These are phyloP conservation scores for Rhinoraja longicauda DNA, from an alignment of 2,797 vertebrate genomes.

Conservation along the genomic window DNA sequence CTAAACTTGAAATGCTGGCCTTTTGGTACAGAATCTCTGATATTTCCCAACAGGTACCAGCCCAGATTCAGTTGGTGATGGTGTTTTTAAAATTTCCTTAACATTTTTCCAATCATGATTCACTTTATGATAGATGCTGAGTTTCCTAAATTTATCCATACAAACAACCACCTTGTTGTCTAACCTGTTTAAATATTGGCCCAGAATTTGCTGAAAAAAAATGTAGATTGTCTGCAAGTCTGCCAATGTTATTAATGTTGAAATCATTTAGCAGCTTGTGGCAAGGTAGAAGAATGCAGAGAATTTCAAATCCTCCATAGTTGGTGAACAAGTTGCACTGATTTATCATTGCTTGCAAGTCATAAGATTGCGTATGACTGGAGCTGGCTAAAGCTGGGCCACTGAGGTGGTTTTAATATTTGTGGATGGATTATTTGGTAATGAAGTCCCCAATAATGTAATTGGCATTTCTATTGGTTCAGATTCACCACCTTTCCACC, in stretches of 20 bases:
- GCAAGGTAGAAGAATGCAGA: neutral
- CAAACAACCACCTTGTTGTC: neutral
- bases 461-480: neutral
- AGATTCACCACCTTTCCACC: no score
- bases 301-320: neutral
- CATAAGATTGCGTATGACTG: neutral
- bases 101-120: neutral
- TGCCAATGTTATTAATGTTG: neutral
- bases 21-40: no score
- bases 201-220: neutral
- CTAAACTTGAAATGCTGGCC: no score
- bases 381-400: neutral
- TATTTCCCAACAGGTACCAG: neutral
- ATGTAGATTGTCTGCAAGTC: neutral
- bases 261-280: neutral
- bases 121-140: neutral
- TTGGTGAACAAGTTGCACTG: neutral
- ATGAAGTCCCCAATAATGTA: neutral
- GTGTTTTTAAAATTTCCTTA: neutral
- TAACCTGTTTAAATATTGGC: neutral
- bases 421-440: neutral
- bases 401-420: neutral
- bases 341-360: neutral
- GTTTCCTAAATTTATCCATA: neutral
- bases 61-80: neutral